These are phyloP conservation scores for Balearica regulorum DNA, from an alignment of 2,797 vertebrate species.

Conservation along the genomic window DNA sequence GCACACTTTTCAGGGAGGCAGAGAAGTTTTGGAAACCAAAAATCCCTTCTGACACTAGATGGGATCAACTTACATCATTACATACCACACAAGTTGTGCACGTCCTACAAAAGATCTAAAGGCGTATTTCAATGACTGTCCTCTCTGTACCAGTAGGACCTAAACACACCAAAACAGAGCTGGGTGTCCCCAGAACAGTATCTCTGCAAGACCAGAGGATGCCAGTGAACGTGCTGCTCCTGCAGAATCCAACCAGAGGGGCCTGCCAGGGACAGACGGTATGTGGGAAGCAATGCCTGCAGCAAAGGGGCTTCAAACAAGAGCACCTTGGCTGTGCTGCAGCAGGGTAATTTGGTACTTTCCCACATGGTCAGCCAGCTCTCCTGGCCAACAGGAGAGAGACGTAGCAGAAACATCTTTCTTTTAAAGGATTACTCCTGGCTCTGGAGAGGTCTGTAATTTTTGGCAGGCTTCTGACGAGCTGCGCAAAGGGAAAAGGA, in stretches of 20 bases:
- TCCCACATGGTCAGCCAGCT: conserved; percentile 37
- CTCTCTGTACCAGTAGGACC: not conserved
- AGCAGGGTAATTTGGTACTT: not conserved
- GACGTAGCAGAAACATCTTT: conserved; percentile 14
- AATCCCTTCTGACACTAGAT: not conserved
- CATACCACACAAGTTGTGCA: accelerated
- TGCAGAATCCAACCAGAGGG: not conserved
- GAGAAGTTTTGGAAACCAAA: not conserved
- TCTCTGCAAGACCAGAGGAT: not conserved
- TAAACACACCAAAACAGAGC: not conserved
- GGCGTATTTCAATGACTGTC: not conserved
- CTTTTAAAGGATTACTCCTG: not conserved
- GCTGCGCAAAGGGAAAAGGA: not conserved
- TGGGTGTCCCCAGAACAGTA: not conserved
- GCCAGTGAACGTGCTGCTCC: not conserved
- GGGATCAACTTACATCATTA: not conserved
- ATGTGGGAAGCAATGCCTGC: not conserved
- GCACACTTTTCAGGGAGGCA: not conserved
- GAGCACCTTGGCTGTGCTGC: not conserved
- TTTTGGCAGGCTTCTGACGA: conserved; percentile 18
- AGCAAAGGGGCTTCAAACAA: not conserved
- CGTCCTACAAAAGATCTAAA: not conserved
- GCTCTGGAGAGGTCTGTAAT: not conserved
- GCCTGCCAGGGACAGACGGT: not conserved
- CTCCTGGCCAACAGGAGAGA: not conserved